These are phyloP conservation scores for Oriolus oriolus DNA, from an alignment of 2,113 vertebrate genomes.

Conservation along the genomic window DNA sequence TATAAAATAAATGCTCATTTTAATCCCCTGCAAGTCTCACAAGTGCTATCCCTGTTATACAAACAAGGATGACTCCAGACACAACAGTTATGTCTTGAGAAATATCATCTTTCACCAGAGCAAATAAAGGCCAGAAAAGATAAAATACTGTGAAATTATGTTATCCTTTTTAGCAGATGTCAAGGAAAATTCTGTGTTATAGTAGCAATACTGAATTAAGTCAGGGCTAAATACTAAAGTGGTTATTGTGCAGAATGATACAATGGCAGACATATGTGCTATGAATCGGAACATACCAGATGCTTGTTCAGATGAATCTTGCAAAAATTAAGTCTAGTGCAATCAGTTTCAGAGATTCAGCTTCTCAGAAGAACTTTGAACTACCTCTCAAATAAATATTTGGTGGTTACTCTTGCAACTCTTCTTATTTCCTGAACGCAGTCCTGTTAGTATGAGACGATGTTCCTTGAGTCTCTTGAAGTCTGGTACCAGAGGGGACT, in stretches of 20 bases:
- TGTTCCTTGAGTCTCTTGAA: not conserved
- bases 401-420: conserved; percentile 13
- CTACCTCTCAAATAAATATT: not conserved
- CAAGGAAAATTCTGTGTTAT: not conserved
- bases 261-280: not conserved
- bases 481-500: not conserved
- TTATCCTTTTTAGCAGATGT: not conserved
- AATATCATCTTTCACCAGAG: not conserved
- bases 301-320: not conserved
- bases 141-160: not conserved
- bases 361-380: conserved; percentile 24
- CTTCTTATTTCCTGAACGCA: conserved; percentile 25
- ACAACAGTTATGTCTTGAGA: conserved; percentile 20
- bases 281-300: not conserved
- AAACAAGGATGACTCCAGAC: conserved; percentile 11
- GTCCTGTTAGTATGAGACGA: not conserved
- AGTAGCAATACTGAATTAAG: not conserved
- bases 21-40: not conserved
- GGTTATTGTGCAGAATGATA: not conserved
- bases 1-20: not conserved
- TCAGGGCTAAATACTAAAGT: not conserved
- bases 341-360: not conserved
- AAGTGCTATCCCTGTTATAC: not conserved
- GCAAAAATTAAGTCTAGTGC: not conserved
- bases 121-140: not conserved